Base-by-base conservation (phyloP, 2,113 vertebrate genomes). In the Pseudonaja textilis region DNA sequence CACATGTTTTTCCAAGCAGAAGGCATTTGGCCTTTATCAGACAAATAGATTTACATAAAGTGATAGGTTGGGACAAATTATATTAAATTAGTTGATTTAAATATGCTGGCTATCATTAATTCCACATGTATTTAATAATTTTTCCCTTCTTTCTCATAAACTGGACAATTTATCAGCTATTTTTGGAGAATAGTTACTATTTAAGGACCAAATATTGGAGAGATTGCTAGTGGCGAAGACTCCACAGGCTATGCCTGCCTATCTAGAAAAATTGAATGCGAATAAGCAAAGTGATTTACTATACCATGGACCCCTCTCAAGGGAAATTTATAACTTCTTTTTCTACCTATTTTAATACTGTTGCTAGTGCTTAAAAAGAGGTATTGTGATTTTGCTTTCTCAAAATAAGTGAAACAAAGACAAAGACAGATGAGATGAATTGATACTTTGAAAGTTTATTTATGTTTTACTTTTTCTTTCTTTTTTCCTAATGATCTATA, bases 321-420 rank as follows among this genome's bases (percentile, higher is more conserved):
- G 23, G 56, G 64, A 88, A 94, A 96, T 89, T 29, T 45, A 90
- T 54, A 93, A 85, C 52, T 57, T 85, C 88, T 34, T 10, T 45
- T 26, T 22, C 69, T 18, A 34, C 85, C 64, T 59, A 69, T 34
- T 54, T n/a, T 64, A 9, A 4, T 52, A 57, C 56, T 57, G 56
- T 57, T 87, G 91, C 29, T 39, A 90, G 87, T 69, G 89, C 87
- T 89, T 74, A 74, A 88, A 52, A 89, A 8, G 42, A 52, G 25
- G n/a, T 89, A 87, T 39, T 1, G 0, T 0, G 89, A 91, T 90
- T 91, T 56, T 85, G 47, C 47, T 92, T 90, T 93, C 85, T 88
- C 69, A 25, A 47, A 23, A 64, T 1, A n/a, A 89, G 22, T 57
- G 23, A 85, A 93, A 93, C 94, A 85, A 89, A n/a, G 52, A 64